Conservation (phyloP, 2,113 vertebrate species). For the Rhinopomastus cyanomelas region DNA sequence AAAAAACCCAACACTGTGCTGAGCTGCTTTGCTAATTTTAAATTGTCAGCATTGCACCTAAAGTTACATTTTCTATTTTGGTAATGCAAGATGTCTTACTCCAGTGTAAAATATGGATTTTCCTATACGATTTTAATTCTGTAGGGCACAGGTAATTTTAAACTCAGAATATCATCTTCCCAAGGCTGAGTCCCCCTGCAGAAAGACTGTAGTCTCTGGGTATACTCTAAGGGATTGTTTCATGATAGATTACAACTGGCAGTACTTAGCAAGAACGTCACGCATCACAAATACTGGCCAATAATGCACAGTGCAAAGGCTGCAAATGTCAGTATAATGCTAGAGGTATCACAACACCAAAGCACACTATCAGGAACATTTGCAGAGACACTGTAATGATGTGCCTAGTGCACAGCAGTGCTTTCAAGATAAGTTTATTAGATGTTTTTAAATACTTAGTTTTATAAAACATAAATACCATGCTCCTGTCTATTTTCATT, state of each 20-base stretch:
- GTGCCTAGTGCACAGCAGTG: not conserved
- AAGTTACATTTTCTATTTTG: not conserved
- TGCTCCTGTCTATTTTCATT: not conserved
- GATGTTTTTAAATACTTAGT: not conserved
- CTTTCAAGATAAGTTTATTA: not conserved
- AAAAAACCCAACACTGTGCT: not conserved
- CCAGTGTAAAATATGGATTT: not conserved
- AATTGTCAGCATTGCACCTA: not conserved
- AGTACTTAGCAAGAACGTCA: constrained; percentile 44
- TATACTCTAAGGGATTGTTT: constrained; percentile 2
- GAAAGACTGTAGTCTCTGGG: not conserved
- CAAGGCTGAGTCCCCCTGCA: constrained; percentile 5
- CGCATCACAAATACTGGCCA: constrained; percentile 58
- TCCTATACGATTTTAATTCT: not conserved
- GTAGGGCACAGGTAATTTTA: not conserved
- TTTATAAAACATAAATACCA: not conserved
- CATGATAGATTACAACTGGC: constrained; percentile 45
- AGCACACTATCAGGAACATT: not conserved
- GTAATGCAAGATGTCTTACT: not conserved
- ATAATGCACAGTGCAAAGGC: not conserved
- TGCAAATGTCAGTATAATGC: not conserved
- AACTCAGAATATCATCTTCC: not conserved
- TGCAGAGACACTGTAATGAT: not conserved
- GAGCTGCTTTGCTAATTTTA: not conserved
- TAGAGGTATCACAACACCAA: not conserved